Percentiles rank a stretch among this genome's conserved stretches.
Conservation (phyloP, 92 coral and sea anemone genomes). For the Zoanthus sociatus region DNA sequence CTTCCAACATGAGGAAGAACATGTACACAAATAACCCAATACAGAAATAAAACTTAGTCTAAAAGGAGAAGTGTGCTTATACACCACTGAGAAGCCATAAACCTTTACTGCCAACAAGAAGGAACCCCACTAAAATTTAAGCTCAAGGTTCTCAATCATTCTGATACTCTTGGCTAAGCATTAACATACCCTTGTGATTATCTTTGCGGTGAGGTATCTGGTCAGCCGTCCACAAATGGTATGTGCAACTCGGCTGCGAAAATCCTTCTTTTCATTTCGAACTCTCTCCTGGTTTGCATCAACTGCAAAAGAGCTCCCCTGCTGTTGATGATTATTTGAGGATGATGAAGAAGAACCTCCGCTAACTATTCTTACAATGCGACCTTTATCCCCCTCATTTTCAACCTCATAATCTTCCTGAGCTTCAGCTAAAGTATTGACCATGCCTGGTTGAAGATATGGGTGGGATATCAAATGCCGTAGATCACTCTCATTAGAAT, state of each 20-base stretch:
- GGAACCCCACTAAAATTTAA: background rate
- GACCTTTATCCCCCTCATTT: background rate
- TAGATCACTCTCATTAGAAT: conserved; percentile 17
- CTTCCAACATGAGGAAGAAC: too few relatives aligned
- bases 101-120: background rate
- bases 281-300: conserved; percentile 20
- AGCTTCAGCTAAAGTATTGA: conserved; percentile 8
- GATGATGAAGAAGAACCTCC: background rate
- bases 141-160: background rate
- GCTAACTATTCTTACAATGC: conserved; percentile 24
- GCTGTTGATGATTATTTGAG: background rate
- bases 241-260: conserved; percentile 63
- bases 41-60: too few relatives aligned
- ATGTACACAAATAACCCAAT: too few relatives aligned
- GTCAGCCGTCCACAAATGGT: conserved; percentile 69
- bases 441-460: conserved; percentile 68
- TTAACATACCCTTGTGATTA: conserved; percentile 56
- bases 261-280: conserved; percentile 31
- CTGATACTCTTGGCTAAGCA: background rate
- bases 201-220: conserved; percentile 50
- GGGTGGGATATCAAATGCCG: conserved; percentile 50
- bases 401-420: conserved; percentile 11
- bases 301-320: conserved; percentile 1
- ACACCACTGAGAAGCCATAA: background rate
- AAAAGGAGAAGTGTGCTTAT: too few relatives aligned